Evolutionary conservation across 2,113 vertebrate genomes (phyloP).

Genomic region (Nycticorax nycticorax): DNA sequence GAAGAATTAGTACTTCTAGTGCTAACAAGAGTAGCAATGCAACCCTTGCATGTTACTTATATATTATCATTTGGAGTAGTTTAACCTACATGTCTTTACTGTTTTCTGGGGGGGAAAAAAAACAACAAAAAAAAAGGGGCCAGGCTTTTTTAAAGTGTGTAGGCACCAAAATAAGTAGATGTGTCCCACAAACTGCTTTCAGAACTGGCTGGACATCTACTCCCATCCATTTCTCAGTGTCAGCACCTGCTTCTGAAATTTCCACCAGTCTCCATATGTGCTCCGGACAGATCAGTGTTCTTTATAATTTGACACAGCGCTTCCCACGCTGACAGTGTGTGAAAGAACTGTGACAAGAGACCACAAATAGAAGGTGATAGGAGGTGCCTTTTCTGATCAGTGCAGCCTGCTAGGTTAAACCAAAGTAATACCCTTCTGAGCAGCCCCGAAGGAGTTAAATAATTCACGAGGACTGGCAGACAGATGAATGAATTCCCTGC

Average conservation of each 20-base stretch:
- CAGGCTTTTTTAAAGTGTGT: neutral
- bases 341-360: neutral
- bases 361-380: neutral
- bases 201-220: neutral
- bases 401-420: neutral
- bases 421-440: neutral
- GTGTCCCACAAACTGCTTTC: neutral
- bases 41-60: neutral
- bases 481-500: neutral
- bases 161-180: neutral
- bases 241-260: neutral
- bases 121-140: neutral
- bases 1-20: neutral
- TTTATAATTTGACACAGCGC: neutral
- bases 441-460: constrained; percentile 1
- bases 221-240: neutral
- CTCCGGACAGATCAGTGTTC: neutral
- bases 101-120: neutral
- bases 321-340: neutral
- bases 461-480: neutral
- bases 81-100: neutral
- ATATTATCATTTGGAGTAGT: neutral
- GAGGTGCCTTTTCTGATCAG: neutral
- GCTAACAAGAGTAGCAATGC: neutral
- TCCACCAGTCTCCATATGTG: neutral